Base-by-base conservation (phyloP, 2,113 vertebrate genomes). In the Scophthalmus maximus region DNA sequence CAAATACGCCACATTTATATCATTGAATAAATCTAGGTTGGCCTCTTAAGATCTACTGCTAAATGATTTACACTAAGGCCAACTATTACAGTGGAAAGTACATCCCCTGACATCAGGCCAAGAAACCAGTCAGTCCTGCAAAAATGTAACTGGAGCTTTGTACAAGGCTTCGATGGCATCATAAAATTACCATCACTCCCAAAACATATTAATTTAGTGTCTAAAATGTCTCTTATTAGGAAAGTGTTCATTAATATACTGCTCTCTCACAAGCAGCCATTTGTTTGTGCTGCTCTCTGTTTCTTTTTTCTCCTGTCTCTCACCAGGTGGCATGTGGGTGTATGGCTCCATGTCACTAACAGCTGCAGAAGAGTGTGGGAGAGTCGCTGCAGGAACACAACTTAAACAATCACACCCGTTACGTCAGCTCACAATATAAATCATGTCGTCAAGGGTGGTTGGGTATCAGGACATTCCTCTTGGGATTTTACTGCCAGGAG, bases 351-450 rank as follows among this genome's bases (percentile, higher is more conserved):
- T 49, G 61, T 76, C 79, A 57, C 56, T 53, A 47, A 68, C 89
- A 91, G 82, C 86, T 92, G 83, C 78, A 75, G 44, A 58, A 8
- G 42, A 51, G 61, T 72, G 57, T 77, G 79, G 68, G 83, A 84
- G 56, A 74, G 20, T 81, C 52, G 18, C 29, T 56, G 17, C 70
- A 53, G 55, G 51, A 62, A 79, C 36, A 66, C 67, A 68, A 62
- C 29, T 58, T 67, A 27, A 77, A 40, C 30, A 67, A 66, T 81
- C 9, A 49, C n/a, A 56, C 8, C 36, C 70, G 40, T 62, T 70
- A 74, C 73, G 27, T 87, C 50, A 69, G 25, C 46, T 67, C 23
- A 38, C 23, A 60, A 50, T 49, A 64, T 62, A 82, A 82, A 78
- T 78, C 38, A 73, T 64, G 20, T 47, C 29, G n/a, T 82, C n/a